phyloP scores from a whole-genome alignment of 2,113 vertebrate genomes.

The Corythornis vintsioides region DNA sequence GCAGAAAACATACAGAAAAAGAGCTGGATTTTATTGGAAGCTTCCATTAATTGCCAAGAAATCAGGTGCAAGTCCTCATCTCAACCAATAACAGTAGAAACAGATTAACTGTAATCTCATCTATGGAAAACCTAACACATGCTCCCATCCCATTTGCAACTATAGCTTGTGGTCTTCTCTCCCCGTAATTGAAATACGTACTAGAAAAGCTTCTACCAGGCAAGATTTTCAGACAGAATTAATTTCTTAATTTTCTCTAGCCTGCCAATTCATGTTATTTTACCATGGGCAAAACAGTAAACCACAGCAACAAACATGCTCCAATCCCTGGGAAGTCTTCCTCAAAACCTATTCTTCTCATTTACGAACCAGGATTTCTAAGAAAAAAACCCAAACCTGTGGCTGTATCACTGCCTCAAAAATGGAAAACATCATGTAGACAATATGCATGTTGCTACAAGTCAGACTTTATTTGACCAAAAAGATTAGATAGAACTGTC shows the following conservation, averaged over 20 bases:
- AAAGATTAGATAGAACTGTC: neutral
- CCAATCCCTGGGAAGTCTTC: neutral
- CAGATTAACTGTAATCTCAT: neutral
- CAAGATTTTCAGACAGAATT: neutral
- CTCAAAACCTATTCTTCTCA: neutral
- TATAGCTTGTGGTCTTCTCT: neutral
- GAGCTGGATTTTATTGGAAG: neutral
- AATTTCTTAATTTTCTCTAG: neutral
- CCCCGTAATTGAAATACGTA: neutral
- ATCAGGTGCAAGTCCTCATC: neutral
- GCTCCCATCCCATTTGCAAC: neutral
- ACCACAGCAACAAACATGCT: neutral
- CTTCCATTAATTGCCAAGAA: neutral
- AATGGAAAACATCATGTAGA: neutral
- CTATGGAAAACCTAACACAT: neutral
- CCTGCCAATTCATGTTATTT: neutral
- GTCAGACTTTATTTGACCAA: conserved; percentile 17
- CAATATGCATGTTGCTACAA: neutral
- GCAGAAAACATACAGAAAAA: neutral
- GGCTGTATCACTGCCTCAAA: neutral
- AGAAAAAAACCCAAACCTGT: neutral
- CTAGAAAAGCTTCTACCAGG: neutral
- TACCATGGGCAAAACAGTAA: neutral
- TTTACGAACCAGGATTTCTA: neutral
- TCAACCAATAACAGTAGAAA: neutral